A percentile compares a stretch with the other conserved stretches of the same genome.
phyloP scores from a whole-genome alignment of 2,113 vertebrate species.

The Callocephalon fimbriatum region DNA sequence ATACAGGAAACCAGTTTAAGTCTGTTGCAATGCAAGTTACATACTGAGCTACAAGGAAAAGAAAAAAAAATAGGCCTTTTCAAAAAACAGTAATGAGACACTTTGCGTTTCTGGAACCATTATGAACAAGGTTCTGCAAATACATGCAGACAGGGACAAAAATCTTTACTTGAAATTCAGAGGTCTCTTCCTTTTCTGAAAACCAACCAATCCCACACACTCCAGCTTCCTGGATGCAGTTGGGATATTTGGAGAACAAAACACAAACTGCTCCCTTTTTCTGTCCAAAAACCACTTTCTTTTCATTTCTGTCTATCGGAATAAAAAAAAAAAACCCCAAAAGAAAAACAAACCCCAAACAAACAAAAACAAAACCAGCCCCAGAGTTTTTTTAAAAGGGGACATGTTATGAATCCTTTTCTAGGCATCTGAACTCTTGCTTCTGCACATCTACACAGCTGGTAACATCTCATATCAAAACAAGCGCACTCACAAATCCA shows the following conservation, averaged over 20 bases:
- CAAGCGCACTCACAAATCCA: background rate
- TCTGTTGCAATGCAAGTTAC: slow-evolving; percentile 39
- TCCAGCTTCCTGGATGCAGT: background rate
- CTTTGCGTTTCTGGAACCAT: background rate
- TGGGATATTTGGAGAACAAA: background rate
- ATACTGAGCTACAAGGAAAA: background rate
- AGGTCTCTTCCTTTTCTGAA: background rate
- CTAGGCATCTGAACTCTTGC: background rate
- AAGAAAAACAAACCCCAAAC: too few species aligned
- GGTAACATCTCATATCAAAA: background rate
- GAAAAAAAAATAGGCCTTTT: background rate
- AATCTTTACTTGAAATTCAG: background rate
- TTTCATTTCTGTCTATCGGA: background rate
- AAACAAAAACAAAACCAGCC: background rate
- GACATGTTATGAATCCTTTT: background rate
- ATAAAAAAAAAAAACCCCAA: background rate
- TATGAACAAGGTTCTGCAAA: background rate
- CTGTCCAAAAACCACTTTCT: accelerated
- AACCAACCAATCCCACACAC: background rate
- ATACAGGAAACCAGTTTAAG: slow-evolving; percentile 54
- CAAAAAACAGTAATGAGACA: background rate
- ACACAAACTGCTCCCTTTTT: background rate
- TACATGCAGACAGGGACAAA: background rate
- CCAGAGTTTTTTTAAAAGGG: background rate
- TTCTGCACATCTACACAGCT: background rate